phyloP scores from a whole-genome alignment of 2,888 invertebrate genomes.

The Vannuccia rotundouncinata region DNA sequence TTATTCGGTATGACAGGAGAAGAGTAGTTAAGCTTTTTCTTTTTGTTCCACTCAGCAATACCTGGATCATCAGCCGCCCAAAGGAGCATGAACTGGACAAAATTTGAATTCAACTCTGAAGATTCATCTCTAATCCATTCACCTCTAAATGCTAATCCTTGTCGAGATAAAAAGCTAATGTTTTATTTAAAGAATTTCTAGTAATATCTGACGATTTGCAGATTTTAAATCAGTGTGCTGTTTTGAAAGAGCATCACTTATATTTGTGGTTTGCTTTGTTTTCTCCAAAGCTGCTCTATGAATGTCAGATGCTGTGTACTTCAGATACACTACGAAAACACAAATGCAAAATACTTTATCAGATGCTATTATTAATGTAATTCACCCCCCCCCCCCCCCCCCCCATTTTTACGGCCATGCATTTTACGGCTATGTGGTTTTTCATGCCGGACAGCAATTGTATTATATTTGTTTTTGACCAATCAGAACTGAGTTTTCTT shows the following conservation, averaged over 20 bases:
- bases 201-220: background rate
- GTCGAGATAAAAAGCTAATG: background rate
- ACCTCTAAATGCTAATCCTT: background rate
- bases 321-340: background rate
- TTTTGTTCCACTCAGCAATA: background rate
- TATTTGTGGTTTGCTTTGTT: constrained; percentile 26
- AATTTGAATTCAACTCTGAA: background rate
- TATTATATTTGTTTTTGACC: too few relatives aligned
- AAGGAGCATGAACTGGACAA: background rate
- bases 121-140: background rate
- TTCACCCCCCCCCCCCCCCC: too few relatives aligned
- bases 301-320: constrained; percentile 10
- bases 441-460: too few relatives aligned
- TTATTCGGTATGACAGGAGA: background rate
- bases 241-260: background rate
- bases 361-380: background rate
- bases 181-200: background rate
- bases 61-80: background rate
- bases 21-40: background rate
- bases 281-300: background rate
- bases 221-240: background rate
- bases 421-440: too few relatives aligned
- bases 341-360: constrained; percentile 6
- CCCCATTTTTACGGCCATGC: too few relatives aligned
- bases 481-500: too few relatives aligned